Evolutionary conservation across 2,888 invertebrate species (phyloP).

Genomic region (Tupiocoris notatus): DNA sequence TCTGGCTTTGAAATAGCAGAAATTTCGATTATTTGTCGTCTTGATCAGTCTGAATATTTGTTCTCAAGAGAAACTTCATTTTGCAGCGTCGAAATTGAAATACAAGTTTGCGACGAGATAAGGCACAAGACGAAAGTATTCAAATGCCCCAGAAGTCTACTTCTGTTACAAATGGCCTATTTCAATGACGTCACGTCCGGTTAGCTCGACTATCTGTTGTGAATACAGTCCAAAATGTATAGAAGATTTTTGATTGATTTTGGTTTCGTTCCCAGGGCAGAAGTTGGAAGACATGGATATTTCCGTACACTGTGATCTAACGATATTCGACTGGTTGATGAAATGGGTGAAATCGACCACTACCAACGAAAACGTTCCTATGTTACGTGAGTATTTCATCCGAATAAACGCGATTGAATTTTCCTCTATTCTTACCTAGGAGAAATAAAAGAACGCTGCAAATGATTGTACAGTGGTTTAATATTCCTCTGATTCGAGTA

Average conservation of each 20-base stretch:
- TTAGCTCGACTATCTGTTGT: slow-evolving; percentile 41
- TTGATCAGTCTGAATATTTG: no score
- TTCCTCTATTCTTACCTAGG: no score
- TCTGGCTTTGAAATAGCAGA: not conserved
- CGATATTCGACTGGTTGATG: slow-evolving; percentile 96
- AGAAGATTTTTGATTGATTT: no score
- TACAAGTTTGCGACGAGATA: slow-evolving; percentile 93
- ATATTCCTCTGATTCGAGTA: no score
- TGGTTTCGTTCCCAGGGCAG: slow-evolving; percentile 60
- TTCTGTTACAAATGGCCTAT: slow-evolving; percentile 91
- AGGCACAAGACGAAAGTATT: slow-evolving; percentile 88
- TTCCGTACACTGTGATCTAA: slow-evolving; percentile 93
- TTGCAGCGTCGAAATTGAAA: slow-evolving; percentile 76
- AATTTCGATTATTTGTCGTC: no score
- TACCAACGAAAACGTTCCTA: slow-evolving; percentile 44
- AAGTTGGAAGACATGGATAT: slow-evolving; percentile 89
- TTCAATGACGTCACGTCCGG: slow-evolving; percentile 85
- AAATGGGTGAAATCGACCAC: slow-evolving; percentile 71
- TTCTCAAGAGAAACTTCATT: no score
- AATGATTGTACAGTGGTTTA: no score
- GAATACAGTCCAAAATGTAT: not conserved
- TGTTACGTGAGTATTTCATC: slow-evolving; percentile 5
- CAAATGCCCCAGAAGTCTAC: slow-evolving; percentile 78
- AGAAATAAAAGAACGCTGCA: no score
- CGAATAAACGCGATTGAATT: no score